Evolutionary conservation across 92 coral and sea anemone genomes (phyloP), one percentile per base, ranked within the genome.

Genomic region (Actinernus sp.): DNA sequence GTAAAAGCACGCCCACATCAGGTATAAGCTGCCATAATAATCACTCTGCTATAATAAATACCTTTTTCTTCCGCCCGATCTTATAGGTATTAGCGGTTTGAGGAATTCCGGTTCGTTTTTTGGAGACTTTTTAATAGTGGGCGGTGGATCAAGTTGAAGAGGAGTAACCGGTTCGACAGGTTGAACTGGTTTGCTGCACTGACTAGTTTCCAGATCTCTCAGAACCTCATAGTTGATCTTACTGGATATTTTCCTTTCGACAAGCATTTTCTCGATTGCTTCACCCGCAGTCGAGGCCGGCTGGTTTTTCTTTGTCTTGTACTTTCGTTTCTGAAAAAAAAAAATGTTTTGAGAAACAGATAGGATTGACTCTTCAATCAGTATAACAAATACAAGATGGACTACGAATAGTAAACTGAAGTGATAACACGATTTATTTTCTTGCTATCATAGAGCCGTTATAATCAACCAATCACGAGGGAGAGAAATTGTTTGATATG

Each of bases 231-330:
- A 94, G 82, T 94, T 94, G 44, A 94, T 94, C 67, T 94, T 94
- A 45, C 88, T 86, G 27, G 98, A 94, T 43, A 94, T 94, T 74
- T 84, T 94, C 78, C 89, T 90, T 73, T 94, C 98, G 23, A 94
- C 96, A 12, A 94, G 65, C 98, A 94, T 94, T 81, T 94, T 94
- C 50, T 94, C 98, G 55, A 94, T 92, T 40, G 98, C 98, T 47
- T 94, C 98, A 5, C 98, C 98, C 0, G 93, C 98, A 8, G 98
- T 86, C 32, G 66, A 81, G 10, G 97, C 98, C 20, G 81, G 96
- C 21, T 83, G 84, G 11, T 65, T 64, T 37, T 73, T 64, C 34
- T 60, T 92, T 63, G 83, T 78, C 58, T 91, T 91, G 58, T 85
- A 81, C 43, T 92, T 92, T 26, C 97, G 82, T 91, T 85, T 90